Base-by-base conservation (phyloP, 1,140 invertebrate species). In the Drosophila fuyamai region DNA sequence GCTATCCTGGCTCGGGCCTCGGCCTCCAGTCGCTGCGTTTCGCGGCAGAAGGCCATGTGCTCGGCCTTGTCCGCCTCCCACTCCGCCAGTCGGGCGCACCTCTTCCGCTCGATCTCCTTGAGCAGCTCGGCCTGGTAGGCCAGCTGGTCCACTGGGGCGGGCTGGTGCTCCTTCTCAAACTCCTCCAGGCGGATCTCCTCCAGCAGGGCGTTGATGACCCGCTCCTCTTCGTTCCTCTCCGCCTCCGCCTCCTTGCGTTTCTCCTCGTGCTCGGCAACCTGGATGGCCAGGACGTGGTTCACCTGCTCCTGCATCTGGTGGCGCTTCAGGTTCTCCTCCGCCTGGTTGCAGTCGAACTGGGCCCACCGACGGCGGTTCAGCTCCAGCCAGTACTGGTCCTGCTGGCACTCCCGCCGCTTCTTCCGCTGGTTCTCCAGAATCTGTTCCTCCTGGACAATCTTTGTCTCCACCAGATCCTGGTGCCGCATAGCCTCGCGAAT, bases 151-250 rank as follows among this genome's bases (percentile, higher is more conserved):
- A 48, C 47, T 0, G 46, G 9, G 3, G 29, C 48, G 7, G 40
- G 16, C 4, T 32, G 48, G 40, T 89, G 68, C 6, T 65, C 50
- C 4, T 63, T 44, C 7, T 76, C 85, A 36, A 91, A 89, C 12
- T 90, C 62, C 63, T 92, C 86, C 1, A 90, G 65, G 5, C 90
- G 90, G 23, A 92, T 67, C 41, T 91, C 82, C 40, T 91, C 90
- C 8, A 91, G 23, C 0, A 85, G 14, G 3, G 65, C 55, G 27
- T 75, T 59, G 7, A 84, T 23, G 6, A 76, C 51, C 2, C 74
- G 54, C 1, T 65, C 66, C 12, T 92, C 90, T 9, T 59, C 41
- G 2, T 53, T 47, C 12, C 80, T 84, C 51, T 78, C 77, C 1
- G 66, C 70, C 2, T 57, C 53, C 29, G 61, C 58, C 29, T 43